These are phyloP conservation scores for Chrysina gloriosa DNA, from an alignment of 2,888 invertebrate species.

Conservation along the genomic window DNA sequence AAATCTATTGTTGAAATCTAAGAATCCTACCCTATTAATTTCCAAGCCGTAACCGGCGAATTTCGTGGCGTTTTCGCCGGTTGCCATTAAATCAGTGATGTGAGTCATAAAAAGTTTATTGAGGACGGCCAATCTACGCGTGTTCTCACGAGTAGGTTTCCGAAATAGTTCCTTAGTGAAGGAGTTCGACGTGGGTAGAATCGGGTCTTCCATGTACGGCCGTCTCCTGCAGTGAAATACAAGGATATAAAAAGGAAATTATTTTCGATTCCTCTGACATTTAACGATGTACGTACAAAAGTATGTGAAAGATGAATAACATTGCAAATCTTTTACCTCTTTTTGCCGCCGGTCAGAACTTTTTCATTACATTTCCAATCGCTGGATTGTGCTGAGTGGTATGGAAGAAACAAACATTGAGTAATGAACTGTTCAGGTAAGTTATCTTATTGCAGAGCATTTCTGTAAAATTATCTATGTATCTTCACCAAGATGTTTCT, in stretches of 20 bases:
- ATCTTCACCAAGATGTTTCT: too few species aligned
- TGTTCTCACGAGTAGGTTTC: conserved; percentile 68
- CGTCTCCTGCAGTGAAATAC: conserved; percentile 51
- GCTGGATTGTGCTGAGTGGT: conserved; percentile 16
- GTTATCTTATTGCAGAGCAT: too few species aligned
- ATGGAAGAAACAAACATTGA: not conserved
- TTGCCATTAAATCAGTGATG: conserved; percentile 82
- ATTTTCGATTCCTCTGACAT: too few species aligned
- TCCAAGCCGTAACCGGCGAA: conserved; percentile 77
- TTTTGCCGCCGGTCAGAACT: conserved; percentile 58
- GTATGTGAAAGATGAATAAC: not conserved
- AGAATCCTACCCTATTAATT: conserved; percentile 72
- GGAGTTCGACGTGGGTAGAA: conserved; percentile 51
- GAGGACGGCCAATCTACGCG: conserved; percentile 73
- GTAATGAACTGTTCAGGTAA: too few species aligned
- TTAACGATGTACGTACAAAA: too few species aligned
- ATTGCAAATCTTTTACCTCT: conserved; percentile 42
- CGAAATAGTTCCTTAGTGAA: conserved; percentile 63
- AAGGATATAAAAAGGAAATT: not conserved
- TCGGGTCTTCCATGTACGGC: conserved; percentile 55
- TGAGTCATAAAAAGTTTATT: conserved; percentile 86
- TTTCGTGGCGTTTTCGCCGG: conserved; percentile 73
- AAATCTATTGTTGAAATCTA: conserved; percentile 1
- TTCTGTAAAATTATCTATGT: too few species aligned
- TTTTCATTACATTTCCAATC: conserved; percentile 58